Evolutionary conservation across 2,113 vertebrate genomes (phyloP).

Genomic region (Hoplias malabaricus): DNA sequence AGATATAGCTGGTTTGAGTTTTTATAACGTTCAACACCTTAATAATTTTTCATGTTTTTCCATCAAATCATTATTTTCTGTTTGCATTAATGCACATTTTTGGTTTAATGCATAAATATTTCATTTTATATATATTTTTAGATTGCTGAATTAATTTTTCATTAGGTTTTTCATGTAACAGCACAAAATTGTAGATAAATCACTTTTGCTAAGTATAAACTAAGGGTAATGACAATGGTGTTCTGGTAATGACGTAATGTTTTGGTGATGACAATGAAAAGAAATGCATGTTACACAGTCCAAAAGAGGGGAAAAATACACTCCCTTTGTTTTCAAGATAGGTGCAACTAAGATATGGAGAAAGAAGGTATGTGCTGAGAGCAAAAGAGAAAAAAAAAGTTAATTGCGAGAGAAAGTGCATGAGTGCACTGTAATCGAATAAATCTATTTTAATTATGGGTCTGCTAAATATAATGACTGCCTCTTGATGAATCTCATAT

Average conservation of each 20-base stretch:
- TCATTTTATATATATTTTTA: not conserved
- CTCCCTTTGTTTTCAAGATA: not conserved
- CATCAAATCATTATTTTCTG: not conserved
- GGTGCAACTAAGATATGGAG: not conserved
- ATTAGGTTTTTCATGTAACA: no score
- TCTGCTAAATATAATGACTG: not conserved
- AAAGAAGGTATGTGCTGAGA: not conserved
- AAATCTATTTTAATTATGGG: no score
- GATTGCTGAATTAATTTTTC: no score
- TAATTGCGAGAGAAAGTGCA: no score
- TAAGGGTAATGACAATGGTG: not conserved
- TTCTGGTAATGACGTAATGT: not conserved
- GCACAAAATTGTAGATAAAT: not conserved
- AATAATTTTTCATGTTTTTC: not conserved
- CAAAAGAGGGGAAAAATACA: no score
- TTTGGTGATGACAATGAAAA: no score
- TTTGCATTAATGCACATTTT: not conserved
- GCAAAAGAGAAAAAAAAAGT: no score
- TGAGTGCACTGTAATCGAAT: no score
- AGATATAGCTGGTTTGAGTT: not conserved
- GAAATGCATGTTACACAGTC: not conserved
- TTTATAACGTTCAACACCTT: not conserved
- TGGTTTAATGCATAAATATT: not conserved
- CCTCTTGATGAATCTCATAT: no score
- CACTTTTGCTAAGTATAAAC: not conserved